Evolutionary conservation across 2,888 invertebrate species (phyloP), one percentile per base, ranked within the genome.

Genomic region (Eristalis tenax): DNA sequence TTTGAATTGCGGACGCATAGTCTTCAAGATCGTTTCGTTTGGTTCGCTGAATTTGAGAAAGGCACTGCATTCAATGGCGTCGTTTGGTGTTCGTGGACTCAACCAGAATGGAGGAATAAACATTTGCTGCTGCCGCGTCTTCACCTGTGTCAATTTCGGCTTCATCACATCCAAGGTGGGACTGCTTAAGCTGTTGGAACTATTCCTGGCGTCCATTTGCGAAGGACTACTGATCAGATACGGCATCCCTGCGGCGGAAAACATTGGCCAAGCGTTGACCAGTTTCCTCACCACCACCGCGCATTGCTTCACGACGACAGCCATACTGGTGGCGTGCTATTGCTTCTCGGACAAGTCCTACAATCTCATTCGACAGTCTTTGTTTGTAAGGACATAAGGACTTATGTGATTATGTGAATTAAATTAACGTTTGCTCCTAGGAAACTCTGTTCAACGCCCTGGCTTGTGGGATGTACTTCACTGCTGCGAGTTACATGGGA

Each of bases 261-360:
- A 94, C 18, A 95, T 97, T 91, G 97, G 97, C 8, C 95, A 96
- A 2, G 96, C 97, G 2, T 96, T 97, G 92, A 96, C 96, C 89
- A 95, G 97, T 56, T 96, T 97, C 91, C 93, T 97, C 83, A 96
- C 97, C 11, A 96, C 97, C 0, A 96, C 96, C 0, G 96, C 97
- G 0, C 96, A 97, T 83, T 97, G 97, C 89, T 94, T 97, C 68
- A 95, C 97, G 89, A 97, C 97, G 43, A 96, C 97, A 0, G 93
- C 95, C 1, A 94, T 97, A 1, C 94, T 97, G 59, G 94, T 97
- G 76, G 92, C 95, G 26, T 97, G 96, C 92, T 98, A 97, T 92
- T 94, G 97, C 26, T 94, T 97, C 78, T 97, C 97, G 0, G 95
- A 96, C 66, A 96, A 96, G 91, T 96, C 97, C 0, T 96, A 96